Percentiles rank a stretch among this genome's conserved stretches.
Evolutionary conservation across 2,113 vertebrate species (phyloP).

Genomic region (Xiphophorus couchianus): DNA sequence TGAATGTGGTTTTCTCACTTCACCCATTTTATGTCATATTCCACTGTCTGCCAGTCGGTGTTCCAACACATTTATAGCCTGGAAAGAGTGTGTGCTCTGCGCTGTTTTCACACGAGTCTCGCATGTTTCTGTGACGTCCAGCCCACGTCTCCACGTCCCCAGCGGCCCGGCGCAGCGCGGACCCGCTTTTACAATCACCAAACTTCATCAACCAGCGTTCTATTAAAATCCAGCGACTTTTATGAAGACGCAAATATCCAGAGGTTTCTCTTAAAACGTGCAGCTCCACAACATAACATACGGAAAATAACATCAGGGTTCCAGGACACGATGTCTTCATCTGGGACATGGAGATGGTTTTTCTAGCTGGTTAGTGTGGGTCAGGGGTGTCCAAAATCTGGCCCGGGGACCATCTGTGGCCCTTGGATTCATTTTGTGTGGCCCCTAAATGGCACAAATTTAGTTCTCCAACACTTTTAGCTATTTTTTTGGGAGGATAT

Average conservation of each 20-base stretch:
- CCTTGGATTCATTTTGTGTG: too few species aligned
- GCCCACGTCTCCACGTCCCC: conserved; percentile 34
- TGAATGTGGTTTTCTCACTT: conserved; percentile 36
- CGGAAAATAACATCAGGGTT: conserved; percentile 27
- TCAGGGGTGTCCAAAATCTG: too few species aligned
- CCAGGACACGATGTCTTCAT: not conserved
- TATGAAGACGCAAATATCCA: conserved; percentile 37
- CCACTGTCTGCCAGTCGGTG: conserved; percentile 37
- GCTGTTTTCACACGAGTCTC: not conserved
- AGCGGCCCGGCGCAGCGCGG: conserved; percentile 18
- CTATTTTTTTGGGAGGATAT: too few species aligned
- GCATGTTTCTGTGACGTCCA: not conserved
- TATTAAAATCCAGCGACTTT: conserved; percentile 42
- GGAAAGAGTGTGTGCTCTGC: not conserved
- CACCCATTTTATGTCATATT: conserved; percentile 36
- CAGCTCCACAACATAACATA: conserved; percentile 28
- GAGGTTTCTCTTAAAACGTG: conserved; percentile 19
- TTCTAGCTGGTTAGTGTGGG: not conserved
- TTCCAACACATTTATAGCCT: conserved; percentile 45
- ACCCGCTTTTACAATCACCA: conserved; percentile 31
- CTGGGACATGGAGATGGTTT: not conserved
- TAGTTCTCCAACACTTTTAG: too few species aligned
- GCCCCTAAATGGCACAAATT: too few species aligned
- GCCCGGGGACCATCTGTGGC: too few species aligned
- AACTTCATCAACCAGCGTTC: conserved; percentile 21